phyloP scores from a whole-genome alignment of 2,797 vertebrate genomes.

The Potorous gilbertii region DNA sequence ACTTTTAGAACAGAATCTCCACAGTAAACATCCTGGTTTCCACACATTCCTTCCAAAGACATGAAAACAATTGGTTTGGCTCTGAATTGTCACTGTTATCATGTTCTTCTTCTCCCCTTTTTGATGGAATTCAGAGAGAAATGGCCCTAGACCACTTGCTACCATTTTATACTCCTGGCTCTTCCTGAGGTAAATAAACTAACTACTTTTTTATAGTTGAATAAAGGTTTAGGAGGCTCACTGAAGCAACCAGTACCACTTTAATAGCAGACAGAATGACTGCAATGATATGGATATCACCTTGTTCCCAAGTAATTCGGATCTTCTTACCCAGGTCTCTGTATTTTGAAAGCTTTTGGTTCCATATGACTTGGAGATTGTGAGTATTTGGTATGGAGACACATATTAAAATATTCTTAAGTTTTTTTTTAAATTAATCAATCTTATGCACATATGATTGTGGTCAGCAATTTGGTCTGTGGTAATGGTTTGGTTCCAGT shows the following conservation, averaged over 20 bases:
- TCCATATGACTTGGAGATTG: background rate
- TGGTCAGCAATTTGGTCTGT: background rate
- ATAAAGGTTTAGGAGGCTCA: background rate
- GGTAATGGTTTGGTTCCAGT: background rate
- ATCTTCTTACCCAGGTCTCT: background rate
- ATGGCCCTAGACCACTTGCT: background rate
- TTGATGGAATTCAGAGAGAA: background rate
- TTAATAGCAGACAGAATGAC: background rate
- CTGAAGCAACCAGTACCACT: background rate
- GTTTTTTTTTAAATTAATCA: background rate
- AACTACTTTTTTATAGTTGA: background rate
- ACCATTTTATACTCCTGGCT: background rate
- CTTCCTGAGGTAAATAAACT: background rate
- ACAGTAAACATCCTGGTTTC: background rate
- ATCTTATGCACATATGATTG: background rate
- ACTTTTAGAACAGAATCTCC: background rate
- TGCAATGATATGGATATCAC: background rate
- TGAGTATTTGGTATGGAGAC: background rate
- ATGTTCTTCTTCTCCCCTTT: background rate
- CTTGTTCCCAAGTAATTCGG: background rate
- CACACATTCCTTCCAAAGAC: background rate
- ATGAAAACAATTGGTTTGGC: background rate
- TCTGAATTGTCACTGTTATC: background rate
- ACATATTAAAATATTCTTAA: background rate
- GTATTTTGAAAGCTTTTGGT: background rate